Evolutionary conservation across 2,113 vertebrate species (phyloP).

Genomic region (Thamnophis sirtalis): DNA sequence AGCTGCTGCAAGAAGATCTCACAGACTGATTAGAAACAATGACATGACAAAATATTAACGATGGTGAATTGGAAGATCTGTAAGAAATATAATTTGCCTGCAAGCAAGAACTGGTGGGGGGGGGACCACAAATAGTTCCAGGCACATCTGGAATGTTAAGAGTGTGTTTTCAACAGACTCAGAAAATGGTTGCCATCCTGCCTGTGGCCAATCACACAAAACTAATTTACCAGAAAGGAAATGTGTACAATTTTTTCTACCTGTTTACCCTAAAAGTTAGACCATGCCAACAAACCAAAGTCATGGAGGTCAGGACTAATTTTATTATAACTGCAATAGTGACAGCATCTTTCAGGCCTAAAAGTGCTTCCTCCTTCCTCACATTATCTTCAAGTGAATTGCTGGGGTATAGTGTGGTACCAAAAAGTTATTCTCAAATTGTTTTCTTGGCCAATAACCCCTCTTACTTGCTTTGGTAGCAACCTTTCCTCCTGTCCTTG

Average conservation of each 20-base stretch:
- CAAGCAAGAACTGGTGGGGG: background rate
- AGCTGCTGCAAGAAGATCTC: background rate
- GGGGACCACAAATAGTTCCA: background rate
- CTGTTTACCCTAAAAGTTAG: background rate
- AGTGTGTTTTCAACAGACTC: background rate
- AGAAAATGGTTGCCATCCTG: background rate
- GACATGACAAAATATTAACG: background rate
- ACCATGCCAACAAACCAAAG: background rate
- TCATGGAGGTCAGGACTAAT: background rate
- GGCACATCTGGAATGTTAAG: background rate
- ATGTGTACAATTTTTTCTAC: background rate
- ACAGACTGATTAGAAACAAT: background rate
- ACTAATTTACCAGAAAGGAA: background rate
- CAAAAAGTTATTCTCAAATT: background rate
- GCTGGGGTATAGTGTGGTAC: background rate
- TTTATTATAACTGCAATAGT: background rate
- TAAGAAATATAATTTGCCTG: background rate
- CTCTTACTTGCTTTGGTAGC: background rate
- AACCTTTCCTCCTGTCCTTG: background rate
- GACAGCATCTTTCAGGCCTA: background rate
- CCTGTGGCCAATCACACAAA: background rate
- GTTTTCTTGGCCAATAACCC: background rate
- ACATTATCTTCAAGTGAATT: background rate
- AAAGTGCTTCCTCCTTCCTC: background rate
- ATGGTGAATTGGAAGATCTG: background rate